These are phyloP conservation scores for Lampris megalopsis DNA, from an alignment of 2,113 vertebrate species.

Conservation along the genomic window DNA sequence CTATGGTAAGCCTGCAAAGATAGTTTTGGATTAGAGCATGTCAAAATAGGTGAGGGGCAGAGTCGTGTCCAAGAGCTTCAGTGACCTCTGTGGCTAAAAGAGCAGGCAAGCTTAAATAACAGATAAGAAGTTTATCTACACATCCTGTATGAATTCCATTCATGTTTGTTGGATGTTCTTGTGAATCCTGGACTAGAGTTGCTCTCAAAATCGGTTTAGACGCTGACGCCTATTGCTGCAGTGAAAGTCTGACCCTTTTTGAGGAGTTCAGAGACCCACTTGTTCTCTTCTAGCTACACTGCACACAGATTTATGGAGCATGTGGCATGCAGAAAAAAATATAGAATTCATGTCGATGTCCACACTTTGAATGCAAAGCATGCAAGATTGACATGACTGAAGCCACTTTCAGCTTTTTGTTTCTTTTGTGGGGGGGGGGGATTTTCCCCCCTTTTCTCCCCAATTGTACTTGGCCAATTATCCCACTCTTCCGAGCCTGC, in stretches of 20 bases:
- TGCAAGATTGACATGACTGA: too few species aligned
- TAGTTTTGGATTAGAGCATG: background rate
- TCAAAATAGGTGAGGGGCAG: background rate
- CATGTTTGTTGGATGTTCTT: background rate
- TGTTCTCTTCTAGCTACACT: background rate
- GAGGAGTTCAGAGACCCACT: background rate
- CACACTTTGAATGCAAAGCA: too few species aligned
- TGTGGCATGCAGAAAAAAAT: background rate
- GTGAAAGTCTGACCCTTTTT: background rate
- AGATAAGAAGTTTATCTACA: constrained; percentile 42
- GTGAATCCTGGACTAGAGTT: background rate
- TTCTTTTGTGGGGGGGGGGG: too few species aligned
- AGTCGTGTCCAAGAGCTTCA: background rate
- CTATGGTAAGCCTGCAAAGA: background rate
- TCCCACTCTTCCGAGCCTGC: too few species aligned
- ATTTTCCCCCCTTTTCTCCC: too few species aligned
- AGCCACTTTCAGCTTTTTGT: too few species aligned
- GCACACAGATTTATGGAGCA: background rate
- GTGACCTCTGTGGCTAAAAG: constrained; percentile 20
- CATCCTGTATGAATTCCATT: background rate
- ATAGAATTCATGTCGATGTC: background rate
- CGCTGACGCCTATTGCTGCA: background rate
- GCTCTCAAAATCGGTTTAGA: background rate
- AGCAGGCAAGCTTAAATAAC: constrained; percentile 20
- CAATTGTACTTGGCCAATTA: too few species aligned